Conservation (phyloP, 2,113 vertebrate genomes). For the Promerops cafer region DNA sequence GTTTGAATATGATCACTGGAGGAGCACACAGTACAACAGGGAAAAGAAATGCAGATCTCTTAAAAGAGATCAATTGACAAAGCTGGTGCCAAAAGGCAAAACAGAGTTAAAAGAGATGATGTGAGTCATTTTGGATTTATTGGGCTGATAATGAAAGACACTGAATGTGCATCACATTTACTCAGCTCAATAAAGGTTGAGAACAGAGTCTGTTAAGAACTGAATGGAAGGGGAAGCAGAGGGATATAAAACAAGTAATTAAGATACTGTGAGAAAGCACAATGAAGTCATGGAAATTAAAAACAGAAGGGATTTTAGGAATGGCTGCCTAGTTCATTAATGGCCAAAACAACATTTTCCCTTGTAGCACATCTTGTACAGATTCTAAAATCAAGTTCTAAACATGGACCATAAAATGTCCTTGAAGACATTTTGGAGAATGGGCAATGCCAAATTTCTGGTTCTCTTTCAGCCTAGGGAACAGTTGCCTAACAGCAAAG, state of each 20-base stretch:
- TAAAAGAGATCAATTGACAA: not conserved
- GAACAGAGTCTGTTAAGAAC: not conserved
- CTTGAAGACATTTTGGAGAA: not conserved
- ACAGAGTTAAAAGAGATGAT: not conserved
- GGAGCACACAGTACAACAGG: not conserved
- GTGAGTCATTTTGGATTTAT: conserved; percentile 35
- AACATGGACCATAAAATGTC: not conserved
- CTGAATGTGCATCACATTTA: not conserved
- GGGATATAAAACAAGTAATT: conserved; percentile 10
- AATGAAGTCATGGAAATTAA: not conserved
- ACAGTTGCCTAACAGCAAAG: not conserved
- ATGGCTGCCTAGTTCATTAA: not conserved
- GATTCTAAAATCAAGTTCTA: not conserved
- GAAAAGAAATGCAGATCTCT: not conserved
- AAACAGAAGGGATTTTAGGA: not conserved
- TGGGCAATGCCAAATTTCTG: not conserved
- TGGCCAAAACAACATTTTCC: not conserved
- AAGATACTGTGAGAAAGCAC: not conserved
- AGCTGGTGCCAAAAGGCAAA: conserved; percentile 21
- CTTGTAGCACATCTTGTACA: not conserved
- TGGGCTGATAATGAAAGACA: conserved; percentile 23
- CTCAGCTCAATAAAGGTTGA: not conserved
- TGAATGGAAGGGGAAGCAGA: not conserved
- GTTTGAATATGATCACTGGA: not conserved
- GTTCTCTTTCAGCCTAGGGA: not conserved